Evolutionary conservation across 2,113 vertebrate genomes (phyloP), one percentile per base, ranked within the genome.

Genomic region (Vimba vimba): DNA sequence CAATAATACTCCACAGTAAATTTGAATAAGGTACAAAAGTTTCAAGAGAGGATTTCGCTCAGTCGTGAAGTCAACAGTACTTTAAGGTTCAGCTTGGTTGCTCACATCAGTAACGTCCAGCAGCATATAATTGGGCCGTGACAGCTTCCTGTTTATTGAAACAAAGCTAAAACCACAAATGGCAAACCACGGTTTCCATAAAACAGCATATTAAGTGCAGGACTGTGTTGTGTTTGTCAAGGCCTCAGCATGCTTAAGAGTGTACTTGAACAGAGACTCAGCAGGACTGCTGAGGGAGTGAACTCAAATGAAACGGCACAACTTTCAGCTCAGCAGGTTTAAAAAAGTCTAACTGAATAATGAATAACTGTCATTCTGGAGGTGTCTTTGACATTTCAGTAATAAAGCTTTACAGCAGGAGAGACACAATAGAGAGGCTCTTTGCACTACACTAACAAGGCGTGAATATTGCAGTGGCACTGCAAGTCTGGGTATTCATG

Each of bases 331-430:
- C 76, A 57, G 75, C 75, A 85, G 60, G 75, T 68, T 79, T 57
- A 39, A 84, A 86, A 88, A 57, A 83, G 88, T 86, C 86, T 23
- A 79, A 69, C 25, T 39, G 25, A 68, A 60, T 83, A 83, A 83
- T 83, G 47, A 83, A 71, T 83, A 69, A 71, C 81, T 71, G 81
- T 57, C 47, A 13, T 68, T 82, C 25, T 39, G 64, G n/a, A 55
- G 81, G 30, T 52, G 27, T 69, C 80, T 30, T 62, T 71, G 81
- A 83, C 81, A 83, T 69, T 82, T 83, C 27, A 55, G 81, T 71
- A 83, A 71, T 83, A 57, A 68, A 55, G 27, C 64, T 57, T 57
- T n/a, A 83, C 43, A 71, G 66, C n/a, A 79, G 27, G 25, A 33
- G 45, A 66, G 66, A 69, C 36, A 43, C 45, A 85, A 45, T 27